These are phyloP conservation scores for Drosophila yooni DNA, from an alignment of 2,888 invertebrate species.

Conservation along the genomic window DNA sequence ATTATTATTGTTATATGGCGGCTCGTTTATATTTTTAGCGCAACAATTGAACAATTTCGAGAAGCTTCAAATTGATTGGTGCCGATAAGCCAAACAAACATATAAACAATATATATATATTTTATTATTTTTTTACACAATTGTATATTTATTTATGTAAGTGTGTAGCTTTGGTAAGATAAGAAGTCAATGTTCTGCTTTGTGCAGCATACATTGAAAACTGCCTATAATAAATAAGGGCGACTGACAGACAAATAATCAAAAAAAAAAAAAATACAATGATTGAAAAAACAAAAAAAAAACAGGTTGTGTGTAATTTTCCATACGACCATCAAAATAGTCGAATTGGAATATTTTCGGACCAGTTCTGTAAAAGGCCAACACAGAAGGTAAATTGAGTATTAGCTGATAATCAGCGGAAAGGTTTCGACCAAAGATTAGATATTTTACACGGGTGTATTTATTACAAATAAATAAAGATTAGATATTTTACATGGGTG, in stretches of 20 bases:
- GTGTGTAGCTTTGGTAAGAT: slow-evolving; percentile 44
- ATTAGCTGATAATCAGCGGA: slow-evolving; percentile 27
- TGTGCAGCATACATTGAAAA: slow-evolving; percentile 37
- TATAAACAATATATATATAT: neutral
- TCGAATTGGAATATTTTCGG: slow-evolving; percentile 35
- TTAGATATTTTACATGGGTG: slow-evolving; percentile 14
- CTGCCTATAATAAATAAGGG: slow-evolving; percentile 13
- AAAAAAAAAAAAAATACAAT: slow-evolving; percentile 5
- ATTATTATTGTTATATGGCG: slow-evolving; percentile 28
- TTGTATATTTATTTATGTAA: neutral
- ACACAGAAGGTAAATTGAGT: slow-evolving; percentile 6
- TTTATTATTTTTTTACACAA: neutral
- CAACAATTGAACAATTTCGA: slow-evolving; percentile 42
- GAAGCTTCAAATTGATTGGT: slow-evolving; percentile 38
- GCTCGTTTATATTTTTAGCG: slow-evolving; percentile 57
- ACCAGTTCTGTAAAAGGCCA: slow-evolving; percentile 70
- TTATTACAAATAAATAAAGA: slow-evolving; percentile 11
- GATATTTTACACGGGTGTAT: slow-evolving; percentile 10
- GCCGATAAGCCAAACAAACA: slow-evolving; percentile 2
- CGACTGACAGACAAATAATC: slow-evolving; percentile 1
- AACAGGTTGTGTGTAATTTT: slow-evolving; percentile 71
- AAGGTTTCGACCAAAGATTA: slow-evolving; percentile 35
- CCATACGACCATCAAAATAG: slow-evolving; percentile 48
- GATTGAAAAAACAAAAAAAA: slow-evolving; percentile 9
- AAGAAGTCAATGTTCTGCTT: slow-evolving; percentile 22